Percentiles rank a stretch among this genome's conserved stretches.
These are phyloP conservation scores for Volucella inflata DNA, from an alignment of 2,888 invertebrate species.

Conservation along the genomic window DNA sequence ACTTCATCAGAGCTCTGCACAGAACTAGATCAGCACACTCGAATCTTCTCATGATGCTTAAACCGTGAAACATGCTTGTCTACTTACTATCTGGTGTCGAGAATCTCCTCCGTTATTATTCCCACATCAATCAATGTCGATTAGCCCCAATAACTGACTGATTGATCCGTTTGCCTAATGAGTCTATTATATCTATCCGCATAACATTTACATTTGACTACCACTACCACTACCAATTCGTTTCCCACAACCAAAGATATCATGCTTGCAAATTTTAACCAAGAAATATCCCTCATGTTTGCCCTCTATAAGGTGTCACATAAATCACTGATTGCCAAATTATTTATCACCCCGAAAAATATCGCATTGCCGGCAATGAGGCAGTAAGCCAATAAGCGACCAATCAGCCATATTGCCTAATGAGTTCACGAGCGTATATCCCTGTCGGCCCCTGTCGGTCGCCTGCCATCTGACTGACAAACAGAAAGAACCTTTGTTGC, in stretches of 20 bases:
- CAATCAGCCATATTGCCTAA: slow-evolving; percentile 71
- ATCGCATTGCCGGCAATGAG: slow-evolving; percentile 26
- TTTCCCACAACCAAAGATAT: slow-evolving; percentile 34
- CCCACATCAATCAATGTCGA: slow-evolving; percentile 73
- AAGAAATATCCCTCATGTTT: slow-evolving; percentile 57
- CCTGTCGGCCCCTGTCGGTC: no score
- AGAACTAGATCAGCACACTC: slow-evolving; percentile 49
- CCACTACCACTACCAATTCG: slow-evolving; percentile 42
- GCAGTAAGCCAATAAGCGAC: slow-evolving; percentile 12
- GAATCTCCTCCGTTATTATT: slow-evolving; percentile 36
- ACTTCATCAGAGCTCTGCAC: neutral
- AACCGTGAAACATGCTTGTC: slow-evolving; percentile 59
- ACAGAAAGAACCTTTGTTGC: slow-evolving; percentile 47
- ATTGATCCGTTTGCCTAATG: slow-evolving; percentile 70
- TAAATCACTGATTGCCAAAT: slow-evolving; percentile 73
- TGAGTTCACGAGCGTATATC: slow-evolving; percentile 68
- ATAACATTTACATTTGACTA: slow-evolving; percentile 67
- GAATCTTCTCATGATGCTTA: slow-evolving; percentile 36
- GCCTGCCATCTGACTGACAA: neutral
- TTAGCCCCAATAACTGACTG: slow-evolving; percentile 65
- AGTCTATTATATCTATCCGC: slow-evolving; percentile 67
- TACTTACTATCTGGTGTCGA: slow-evolving; percentile 9
- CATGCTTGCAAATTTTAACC: neutral
- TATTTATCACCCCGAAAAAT: slow-evolving; percentile 66
- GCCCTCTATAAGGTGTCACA: slow-evolving; percentile 65